A percentile compares a stretch with the other conserved stretches of the same genome.
These are phyloP conservation scores for Silurus glanis DNA, from an alignment of 2,113 vertebrate species.

Conservation along the genomic window DNA sequence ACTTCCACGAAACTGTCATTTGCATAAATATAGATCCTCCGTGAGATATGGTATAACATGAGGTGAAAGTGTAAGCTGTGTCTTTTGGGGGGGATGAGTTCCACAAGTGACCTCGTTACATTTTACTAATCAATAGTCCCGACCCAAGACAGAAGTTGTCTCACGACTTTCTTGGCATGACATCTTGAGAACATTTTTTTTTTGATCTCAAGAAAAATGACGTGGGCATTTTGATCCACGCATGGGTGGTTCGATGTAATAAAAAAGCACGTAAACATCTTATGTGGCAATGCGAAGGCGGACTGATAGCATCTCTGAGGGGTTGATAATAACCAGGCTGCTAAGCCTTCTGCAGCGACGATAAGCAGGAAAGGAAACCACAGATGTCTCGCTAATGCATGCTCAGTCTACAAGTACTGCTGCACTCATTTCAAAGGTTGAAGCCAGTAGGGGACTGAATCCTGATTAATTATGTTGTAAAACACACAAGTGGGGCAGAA, in stretches of 20 bases:
- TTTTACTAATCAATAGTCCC: background rate
- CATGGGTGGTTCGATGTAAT: background rate
- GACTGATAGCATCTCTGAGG: slow-evolving; percentile 4
- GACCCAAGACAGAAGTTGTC: background rate
- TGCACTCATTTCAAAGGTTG: background rate
- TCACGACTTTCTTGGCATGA: no score
- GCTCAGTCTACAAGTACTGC: background rate
- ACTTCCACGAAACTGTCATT: background rate
- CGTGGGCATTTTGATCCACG: no score
- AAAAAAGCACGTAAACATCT: background rate
- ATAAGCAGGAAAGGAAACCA: slow-evolving; percentile 13
- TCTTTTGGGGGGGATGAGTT: background rate
- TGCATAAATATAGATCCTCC: background rate
- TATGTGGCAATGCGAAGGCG: background rate
- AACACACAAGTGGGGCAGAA: background rate
- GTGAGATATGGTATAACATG: background rate
- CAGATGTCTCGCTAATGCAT: background rate
- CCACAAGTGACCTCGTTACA: background rate
- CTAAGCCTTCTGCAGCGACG: background rate
- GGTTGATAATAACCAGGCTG: background rate
- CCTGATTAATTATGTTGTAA: background rate
- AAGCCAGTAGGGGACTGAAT: background rate
- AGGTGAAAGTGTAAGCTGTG: background rate
- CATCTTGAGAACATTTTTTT: no score
- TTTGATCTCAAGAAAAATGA: background rate